Percentiles rank a stretch among this genome's conserved stretches.
Evolutionary conservation across 2,113 vertebrate species (phyloP).

Genomic region (Pedionomus torquatus): DNA sequence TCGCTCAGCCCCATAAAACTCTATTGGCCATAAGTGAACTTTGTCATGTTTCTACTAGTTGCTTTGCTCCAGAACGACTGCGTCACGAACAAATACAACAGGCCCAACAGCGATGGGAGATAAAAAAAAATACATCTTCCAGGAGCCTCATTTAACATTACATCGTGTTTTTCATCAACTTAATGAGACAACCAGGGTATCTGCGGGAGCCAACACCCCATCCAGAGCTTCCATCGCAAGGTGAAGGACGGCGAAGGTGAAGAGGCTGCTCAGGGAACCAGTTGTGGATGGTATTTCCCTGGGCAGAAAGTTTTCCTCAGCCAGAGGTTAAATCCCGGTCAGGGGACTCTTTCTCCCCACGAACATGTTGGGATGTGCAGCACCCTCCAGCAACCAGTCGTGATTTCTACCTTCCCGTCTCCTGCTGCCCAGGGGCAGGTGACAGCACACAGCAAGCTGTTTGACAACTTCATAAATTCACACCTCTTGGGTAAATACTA

Average conservation of each 20-base stretch:
- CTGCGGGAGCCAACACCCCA: neutral
- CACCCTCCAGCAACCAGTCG: neutral
- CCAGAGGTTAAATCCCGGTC: neutral
- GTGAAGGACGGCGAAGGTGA: neutral
- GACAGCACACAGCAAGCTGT: neutral
- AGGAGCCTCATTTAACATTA: neutral
- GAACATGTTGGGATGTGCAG: accelerated
- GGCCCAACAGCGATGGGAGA: neutral
- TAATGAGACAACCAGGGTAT: neutral
- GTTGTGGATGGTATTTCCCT: neutral
- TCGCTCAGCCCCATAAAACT: neutral
- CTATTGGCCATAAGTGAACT: neutral
- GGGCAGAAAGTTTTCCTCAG: neutral
- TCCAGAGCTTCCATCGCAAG: accelerated
- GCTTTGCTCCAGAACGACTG: neutral
- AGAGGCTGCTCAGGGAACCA: neutral
- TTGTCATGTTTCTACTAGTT: neutral
- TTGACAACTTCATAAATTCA: neutral
- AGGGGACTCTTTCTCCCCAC: neutral
- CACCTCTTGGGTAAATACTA: neutral
- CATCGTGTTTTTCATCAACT: neutral
- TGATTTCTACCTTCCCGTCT: neutral
- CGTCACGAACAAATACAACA: neutral
- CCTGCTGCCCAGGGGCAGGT: neutral
- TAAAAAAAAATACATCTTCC: neutral